Evolutionary conservation across 2,797 vertebrate species (phyloP).

Genomic region (Anguilla obscura): DNA sequence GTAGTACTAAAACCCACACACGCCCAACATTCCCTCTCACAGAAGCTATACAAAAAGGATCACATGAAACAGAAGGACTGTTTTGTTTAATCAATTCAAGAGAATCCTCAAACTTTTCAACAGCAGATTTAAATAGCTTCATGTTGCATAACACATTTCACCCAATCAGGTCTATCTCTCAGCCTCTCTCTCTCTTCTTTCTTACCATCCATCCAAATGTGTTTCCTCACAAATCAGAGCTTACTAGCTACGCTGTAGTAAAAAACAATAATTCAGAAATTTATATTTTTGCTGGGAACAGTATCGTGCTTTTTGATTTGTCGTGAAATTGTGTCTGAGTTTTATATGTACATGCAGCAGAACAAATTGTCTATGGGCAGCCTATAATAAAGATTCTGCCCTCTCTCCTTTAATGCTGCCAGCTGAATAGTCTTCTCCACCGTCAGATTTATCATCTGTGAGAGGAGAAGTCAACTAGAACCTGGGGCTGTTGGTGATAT

Average conservation of each 20-base stretch:
- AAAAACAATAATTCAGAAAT: not conserved
- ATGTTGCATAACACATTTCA: not conserved
- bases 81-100: conserved; percentile 2
- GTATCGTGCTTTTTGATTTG: not conserved
- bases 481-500: not conserved
- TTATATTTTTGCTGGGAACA: not conserved
- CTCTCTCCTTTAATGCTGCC: not conserved
- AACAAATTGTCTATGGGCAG: not conserved
- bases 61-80: not conserved
- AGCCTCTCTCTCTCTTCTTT: not conserved
- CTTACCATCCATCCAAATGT: not conserved
- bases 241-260: not conserved
- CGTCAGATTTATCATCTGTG: not conserved
- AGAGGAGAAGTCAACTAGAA: not conserved
- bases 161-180: not conserved
- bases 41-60: not conserved
- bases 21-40: not conserved
- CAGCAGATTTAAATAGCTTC: not conserved
- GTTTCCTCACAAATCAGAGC: not conserved
- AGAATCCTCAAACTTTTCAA: not conserved
- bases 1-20: not conserved
- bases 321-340: not conserved
- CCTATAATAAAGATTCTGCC: not conserved
- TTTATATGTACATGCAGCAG: not conserved
- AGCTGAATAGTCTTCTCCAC: not conserved